Percentiles rank a stretch among this genome's conserved stretches.
Evolutionary conservation across 1,140 invertebrate species (phyloP).

Genomic region (Trigoniulus corallinus): DNA sequence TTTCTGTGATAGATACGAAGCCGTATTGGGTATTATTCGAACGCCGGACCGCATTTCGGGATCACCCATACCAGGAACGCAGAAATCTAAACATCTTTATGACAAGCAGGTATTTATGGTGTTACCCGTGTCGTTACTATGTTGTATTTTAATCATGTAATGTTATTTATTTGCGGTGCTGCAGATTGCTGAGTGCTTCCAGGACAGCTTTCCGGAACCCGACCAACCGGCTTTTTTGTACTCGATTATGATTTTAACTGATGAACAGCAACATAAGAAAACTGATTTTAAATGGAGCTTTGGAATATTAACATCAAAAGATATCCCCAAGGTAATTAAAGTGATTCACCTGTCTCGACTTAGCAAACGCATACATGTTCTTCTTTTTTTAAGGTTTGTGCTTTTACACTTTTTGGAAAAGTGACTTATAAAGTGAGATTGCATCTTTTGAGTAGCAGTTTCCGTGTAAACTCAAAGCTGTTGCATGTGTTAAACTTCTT

Average conservation of each 20-base stretch:
- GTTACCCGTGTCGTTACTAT: too few species aligned
- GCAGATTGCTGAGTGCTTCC: not conserved
- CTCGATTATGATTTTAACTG: not conserved
- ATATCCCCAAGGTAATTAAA: not conserved
- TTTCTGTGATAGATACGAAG: constrained; percentile 16
- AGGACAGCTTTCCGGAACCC: not conserved
- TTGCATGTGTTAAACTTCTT: too few species aligned
- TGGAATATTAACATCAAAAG: not conserved
- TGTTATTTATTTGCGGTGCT: constrained; percentile 5
- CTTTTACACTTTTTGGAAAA: too few species aligned
- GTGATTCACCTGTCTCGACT: too few species aligned
- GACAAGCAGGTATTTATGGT: constrained; percentile 26
- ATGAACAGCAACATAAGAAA: not conserved
- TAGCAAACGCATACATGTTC: too few species aligned
- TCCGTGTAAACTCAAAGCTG: too few species aligned
- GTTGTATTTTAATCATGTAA: too few species aligned
- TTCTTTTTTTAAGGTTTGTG: too few species aligned
- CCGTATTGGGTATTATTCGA: constrained; percentile 20
- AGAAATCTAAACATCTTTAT: constrained; percentile 29
- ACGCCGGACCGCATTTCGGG: constrained; percentile 7
- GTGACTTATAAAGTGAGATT: too few species aligned
- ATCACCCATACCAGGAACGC: constrained; percentile 21
- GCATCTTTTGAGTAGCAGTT: too few species aligned
- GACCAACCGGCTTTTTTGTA: not conserved
- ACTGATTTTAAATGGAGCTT: not conserved